These are phyloP conservation scores for Cosmorhoe ocellata DNA, from an alignment of 2,888 invertebrate genomes.

Conservation along the genomic window DNA sequence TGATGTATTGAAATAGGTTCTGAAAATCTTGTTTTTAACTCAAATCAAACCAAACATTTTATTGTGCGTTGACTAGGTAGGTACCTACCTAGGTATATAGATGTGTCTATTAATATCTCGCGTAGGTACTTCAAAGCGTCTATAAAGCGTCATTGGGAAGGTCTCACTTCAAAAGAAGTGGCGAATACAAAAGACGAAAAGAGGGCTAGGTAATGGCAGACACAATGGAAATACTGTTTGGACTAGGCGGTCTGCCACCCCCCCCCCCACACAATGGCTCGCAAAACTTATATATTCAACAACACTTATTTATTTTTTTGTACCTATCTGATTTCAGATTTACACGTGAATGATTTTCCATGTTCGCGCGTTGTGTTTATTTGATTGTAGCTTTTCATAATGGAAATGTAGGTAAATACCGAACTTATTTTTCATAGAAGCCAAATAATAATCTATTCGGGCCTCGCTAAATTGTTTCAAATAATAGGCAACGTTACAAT, in stretches of 20 bases:
- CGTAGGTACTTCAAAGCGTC: conserved; percentile 75
- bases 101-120: conserved; percentile 53
- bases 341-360: conserved; percentile 44
- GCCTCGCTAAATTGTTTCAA: background rate
- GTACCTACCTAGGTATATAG: conserved; percentile 1
- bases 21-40: too few species aligned
- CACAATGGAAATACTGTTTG: conserved; percentile 81
- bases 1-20: too few species aligned
- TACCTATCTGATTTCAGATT: conserved; percentile 55
- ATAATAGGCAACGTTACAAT: too few species aligned
- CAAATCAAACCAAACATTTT: too few species aligned
- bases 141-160: conserved; percentile 77
- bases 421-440: background rate
- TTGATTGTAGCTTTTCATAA: conserved; percentile 11
- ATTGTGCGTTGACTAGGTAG: background rate
- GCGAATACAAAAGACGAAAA: conserved; percentile 77
- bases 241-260: conserved; percentile 58
- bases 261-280: conserved; percentile 68
- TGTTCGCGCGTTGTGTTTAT: conserved; percentile 10
- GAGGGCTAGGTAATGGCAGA: conserved; percentile 80
- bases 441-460: too few species aligned
- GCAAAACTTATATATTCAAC: conserved; percentile 75
- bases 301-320: conserved; percentile 64
- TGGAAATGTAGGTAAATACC: too few species aligned
- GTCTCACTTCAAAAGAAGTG: conserved; percentile 78